Conservation (phyloP, 2,797 vertebrate species). For the Caiman crocodilus region DNA sequence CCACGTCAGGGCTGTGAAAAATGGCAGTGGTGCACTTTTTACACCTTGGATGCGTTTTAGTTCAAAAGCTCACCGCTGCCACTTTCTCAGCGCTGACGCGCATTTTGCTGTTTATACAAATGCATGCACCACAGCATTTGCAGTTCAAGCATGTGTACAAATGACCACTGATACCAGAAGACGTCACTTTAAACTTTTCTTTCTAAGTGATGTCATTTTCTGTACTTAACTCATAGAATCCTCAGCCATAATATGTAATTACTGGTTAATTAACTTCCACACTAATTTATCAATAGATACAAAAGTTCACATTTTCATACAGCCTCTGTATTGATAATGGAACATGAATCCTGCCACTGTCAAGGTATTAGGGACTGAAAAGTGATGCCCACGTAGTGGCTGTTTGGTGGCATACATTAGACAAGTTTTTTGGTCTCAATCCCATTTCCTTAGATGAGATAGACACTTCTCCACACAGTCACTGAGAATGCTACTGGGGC, state of each 20-base stretch:
- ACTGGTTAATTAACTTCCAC: neutral
- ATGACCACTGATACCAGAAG: neutral
- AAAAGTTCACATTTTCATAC: neutral
- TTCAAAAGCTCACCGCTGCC: no score
- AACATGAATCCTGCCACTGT: neutral
- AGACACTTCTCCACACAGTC: no score
- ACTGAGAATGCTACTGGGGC: no score
- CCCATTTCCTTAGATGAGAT: neutral
- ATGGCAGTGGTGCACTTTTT: no score
- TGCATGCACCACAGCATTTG: no score
- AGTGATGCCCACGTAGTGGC: neutral
- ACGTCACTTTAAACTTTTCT: neutral
- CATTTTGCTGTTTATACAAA: no score
- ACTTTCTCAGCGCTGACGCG: no score
- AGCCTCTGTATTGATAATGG: no score
- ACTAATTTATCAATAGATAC: neutral
- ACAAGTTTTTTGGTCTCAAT: neutral
- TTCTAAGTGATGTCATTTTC: neutral
- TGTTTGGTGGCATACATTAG: neutral
- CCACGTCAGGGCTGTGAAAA: no score
- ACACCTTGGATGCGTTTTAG: no score
- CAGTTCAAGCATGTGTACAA: no score
- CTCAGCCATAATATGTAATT: neutral
- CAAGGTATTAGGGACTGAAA: neutral
- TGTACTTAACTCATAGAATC: neutral